Evolutionary conservation across 2,113 vertebrate species (phyloP).

Genomic region (Chaetodon auriga): DNA sequence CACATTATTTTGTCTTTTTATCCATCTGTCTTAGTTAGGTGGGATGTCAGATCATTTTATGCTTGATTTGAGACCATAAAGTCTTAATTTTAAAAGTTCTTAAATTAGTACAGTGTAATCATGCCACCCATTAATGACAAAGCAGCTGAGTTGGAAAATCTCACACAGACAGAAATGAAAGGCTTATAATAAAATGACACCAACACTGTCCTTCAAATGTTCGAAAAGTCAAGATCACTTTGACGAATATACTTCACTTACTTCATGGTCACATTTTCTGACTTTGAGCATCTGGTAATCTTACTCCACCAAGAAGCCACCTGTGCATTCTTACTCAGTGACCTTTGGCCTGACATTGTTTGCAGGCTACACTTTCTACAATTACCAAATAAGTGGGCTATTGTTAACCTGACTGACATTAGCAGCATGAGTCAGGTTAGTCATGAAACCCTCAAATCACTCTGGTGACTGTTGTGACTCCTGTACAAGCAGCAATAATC

Average conservation of each 20-base stretch:
- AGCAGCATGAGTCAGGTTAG: constrained; percentile 58
- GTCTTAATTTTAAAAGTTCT: not conserved
- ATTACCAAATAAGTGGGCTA: constrained; percentile 71
- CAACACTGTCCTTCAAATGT: constrained; percentile 7
- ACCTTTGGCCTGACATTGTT: constrained; percentile 55
- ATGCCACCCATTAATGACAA: not conserved
- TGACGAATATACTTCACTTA: not conserved
- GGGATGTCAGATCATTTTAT: not conserved
- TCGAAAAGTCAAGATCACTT: not conserved
- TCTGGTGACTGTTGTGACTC: constrained; percentile 54
- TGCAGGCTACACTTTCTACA: constrained; percentile 64
- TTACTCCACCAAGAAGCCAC: constrained; percentile 14
- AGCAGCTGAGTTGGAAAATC: not conserved
- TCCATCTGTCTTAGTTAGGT: constrained; percentile 9
- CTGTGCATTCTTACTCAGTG: constrained; percentile 54
- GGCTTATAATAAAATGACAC: not conserved
- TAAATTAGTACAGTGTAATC: not conserved
- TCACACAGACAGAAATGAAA: not conserved
- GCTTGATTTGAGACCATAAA: constrained; percentile 4
- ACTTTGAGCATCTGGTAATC: not conserved
- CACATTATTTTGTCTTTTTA: not conserved
- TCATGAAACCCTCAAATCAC: constrained; percentile 58
- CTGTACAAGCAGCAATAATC: constrained; percentile 40
- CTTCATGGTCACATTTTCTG: constrained; percentile 16
- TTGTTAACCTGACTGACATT: constrained; percentile 78